Conservation (phyloP, 2,797 vertebrate species). For the Megaceryle alcyon region DNA sequence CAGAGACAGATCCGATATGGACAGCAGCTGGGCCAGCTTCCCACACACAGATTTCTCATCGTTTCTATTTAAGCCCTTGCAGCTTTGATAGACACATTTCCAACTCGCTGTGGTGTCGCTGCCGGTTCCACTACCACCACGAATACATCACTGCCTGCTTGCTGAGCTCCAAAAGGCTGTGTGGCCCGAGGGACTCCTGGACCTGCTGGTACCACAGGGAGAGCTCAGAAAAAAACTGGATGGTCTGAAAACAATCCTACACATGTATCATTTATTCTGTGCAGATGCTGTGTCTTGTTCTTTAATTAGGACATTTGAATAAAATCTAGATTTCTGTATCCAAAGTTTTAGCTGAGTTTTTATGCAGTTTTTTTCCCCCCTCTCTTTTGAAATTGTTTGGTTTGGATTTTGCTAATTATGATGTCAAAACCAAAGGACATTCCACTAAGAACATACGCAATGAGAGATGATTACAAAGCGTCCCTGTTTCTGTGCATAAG, state of each 20-base stretch:
- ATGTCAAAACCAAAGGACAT: neutral
- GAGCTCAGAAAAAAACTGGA: neutral
- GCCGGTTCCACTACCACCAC: neutral
- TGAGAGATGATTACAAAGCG: neutral
- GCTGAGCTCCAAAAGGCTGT: neutral
- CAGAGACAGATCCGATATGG: neutral
- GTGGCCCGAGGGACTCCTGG: neutral
- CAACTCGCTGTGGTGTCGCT: neutral
- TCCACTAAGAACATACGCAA: neutral
- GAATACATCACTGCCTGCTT: neutral
- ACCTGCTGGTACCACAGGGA: accelerated
- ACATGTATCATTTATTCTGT: neutral
- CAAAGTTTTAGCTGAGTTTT: neutral
- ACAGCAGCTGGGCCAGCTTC: neutral
- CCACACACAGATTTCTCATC: neutral
- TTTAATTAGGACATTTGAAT: slow-evolving; percentile 15
- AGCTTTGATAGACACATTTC: neutral
- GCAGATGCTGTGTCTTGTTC: neutral
- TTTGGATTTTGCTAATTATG: neutral
- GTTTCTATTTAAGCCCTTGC: neutral
- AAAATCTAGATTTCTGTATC: neutral
- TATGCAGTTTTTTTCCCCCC: neutral
- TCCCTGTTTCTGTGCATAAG: neutral
- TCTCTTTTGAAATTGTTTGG: neutral
- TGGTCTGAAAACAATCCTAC: neutral